These are phyloP conservation scores for Callionymus lyra DNA, from an alignment of 2,113 vertebrate genomes.

Conservation along the genomic window DNA sequence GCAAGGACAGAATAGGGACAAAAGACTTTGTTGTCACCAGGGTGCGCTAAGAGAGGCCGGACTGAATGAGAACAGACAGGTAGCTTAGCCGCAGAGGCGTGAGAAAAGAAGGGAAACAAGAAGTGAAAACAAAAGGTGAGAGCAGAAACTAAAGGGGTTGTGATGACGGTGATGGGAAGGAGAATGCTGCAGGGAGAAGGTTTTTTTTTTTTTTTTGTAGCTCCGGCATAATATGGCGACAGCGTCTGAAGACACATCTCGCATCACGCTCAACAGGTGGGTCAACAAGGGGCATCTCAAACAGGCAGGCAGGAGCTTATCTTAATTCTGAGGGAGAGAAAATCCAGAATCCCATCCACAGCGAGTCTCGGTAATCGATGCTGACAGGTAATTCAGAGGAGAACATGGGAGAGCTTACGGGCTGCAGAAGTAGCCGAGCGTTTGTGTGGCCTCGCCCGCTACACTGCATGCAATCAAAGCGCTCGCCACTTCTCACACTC, in stretches of 20 bases:
- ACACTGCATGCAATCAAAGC: conserved; percentile 48
- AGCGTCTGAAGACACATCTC: conserved; percentile 29
- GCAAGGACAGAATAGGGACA: too few relatives aligned
- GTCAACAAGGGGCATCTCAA: conserved; percentile 60
- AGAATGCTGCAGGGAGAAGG: too few relatives aligned
- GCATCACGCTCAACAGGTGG: conserved; percentile 48
- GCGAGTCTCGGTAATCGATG: conserved; percentile 64
- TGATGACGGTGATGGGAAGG: too few relatives aligned
- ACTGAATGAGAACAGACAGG: too few relatives aligned
- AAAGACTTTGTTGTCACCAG: too few relatives aligned
- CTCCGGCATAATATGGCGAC: conserved; percentile 15
- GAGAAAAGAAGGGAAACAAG: too few relatives aligned
- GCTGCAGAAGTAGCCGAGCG: conserved; percentile 28
- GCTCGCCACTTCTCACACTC: conserved; percentile 23
- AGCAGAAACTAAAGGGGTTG: too few relatives aligned
- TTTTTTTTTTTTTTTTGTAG: too few relatives aligned
- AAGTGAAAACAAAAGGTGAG: too few relatives aligned
- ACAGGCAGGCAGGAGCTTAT: conserved; percentile 65
- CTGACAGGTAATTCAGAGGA: conserved; percentile 69
- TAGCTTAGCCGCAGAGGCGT: too few relatives aligned
- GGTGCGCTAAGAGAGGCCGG: too few relatives aligned
- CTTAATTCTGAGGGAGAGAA: conserved; percentile 69
- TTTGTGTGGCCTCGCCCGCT: conserved; percentile 28
- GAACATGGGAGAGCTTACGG: conserved; percentile 50
- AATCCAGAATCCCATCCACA: conserved; percentile 67